A percentile compares a stretch with the other conserved stretches of the same genome.
Evolutionary conservation across 2,888 invertebrate species (phyloP).

Genomic region (Dromius quadrimaculatus): DNA sequence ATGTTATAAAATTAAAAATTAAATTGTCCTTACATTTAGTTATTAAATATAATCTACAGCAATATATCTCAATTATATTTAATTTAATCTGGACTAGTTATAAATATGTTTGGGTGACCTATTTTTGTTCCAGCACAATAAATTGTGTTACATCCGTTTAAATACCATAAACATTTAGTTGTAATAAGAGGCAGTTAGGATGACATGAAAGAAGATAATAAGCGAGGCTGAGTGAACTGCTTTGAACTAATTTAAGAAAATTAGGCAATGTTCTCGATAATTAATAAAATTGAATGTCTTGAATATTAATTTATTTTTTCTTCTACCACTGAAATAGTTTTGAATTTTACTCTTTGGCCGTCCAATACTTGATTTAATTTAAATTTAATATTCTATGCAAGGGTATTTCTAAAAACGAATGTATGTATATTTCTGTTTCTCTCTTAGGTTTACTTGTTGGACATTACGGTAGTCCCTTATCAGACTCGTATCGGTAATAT

Average conservation of each 20-base stretch:
- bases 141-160: conserved; percentile 32
- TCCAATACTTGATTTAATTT: no score
- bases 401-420: no score
- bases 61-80: conserved; percentile 27
- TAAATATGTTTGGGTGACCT: conserved; percentile 43
- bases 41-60: conserved; percentile 7
- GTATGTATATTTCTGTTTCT: no score
- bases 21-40: neutral
- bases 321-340: no score
- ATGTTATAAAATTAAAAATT: neutral
- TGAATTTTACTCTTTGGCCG: no score
- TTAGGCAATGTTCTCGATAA: no score
- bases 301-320: no score
- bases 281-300: no score
- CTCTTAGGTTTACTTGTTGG: no score
- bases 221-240: no score
- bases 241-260: no score
- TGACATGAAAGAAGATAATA: neutral
- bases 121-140: conserved; percentile 26
- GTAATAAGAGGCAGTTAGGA: neutral
- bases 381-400: no score
- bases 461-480: neutral
- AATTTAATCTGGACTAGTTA: conserved; percentile 44
- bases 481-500: neutral
- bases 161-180: conserved; percentile 6